Evolutionary conservation across 2,888 invertebrate species (phyloP), one percentile per base, ranked within the genome.

Genomic region (Drosophila ezoana): DNA sequence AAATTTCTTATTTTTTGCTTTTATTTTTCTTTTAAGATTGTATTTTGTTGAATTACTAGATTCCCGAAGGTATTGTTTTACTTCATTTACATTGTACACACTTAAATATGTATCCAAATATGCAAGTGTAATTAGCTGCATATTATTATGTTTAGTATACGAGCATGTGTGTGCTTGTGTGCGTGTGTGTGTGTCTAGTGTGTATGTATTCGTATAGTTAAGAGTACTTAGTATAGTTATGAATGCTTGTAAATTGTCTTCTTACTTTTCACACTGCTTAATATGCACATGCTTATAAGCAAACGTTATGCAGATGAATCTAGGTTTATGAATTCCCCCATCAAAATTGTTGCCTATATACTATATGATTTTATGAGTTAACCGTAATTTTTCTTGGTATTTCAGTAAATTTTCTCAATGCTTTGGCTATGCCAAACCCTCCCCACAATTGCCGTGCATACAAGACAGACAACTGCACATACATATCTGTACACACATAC

Each of bases 41-140:
- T 20, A 11, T 28, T 40, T 37, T 41, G 41, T 47, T 35, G 48
- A 65, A 62, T 65, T 65, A 65, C 54, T 14, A 35, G 14, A 65
- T 54, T 66, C 41, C 47, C 35, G 14, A 38, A 66, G 38, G 66
- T 33, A 40, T 64, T 40, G 37, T 45, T 66, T 63, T 16, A 4
- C 18, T 38, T 62, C 51, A 57, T 59, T 71, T 71, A 60, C 66
- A 65, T 66, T 20, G 59, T 37, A 28, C 47, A 59, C 51, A 71
- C 49, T 40, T 32, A 51, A 40, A 45, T 20, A 37, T 49, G 54
- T 44, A 51, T 33, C n/a, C 38, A 40, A 14, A 35, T 33, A 54
- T 49, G 33, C 54, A 66, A 48, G 8, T 43, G 44, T 37, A 52
- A 37, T 23, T 33, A 38, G n/a, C 38, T 44, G 44, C 16, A 53